These are phyloP conservation scores for Engraulis encrasicolus DNA, from an alignment of 2,113 vertebrate species.

Conservation along the genomic window DNA sequence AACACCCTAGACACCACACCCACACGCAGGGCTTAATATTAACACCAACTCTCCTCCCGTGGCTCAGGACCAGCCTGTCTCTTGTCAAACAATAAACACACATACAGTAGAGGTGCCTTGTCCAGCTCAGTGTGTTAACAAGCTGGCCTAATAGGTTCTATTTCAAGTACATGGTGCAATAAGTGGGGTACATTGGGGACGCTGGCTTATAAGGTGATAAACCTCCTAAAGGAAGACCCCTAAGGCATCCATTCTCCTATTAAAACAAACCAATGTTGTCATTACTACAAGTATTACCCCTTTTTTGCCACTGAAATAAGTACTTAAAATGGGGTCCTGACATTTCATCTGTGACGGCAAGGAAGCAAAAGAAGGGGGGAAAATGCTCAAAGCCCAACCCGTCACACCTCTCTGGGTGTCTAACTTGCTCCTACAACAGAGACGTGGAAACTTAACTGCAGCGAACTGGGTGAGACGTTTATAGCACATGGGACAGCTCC, in stretches of 20 bases:
- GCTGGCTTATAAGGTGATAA: neutral
- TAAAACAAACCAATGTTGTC: no score
- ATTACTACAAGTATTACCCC: no score
- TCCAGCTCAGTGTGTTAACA: neutral
- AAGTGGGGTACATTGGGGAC: no score
- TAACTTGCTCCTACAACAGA: neutral
- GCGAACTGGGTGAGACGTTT: neutral
- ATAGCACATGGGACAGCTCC: neutral
- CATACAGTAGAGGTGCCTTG: neutral
- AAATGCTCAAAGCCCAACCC: no score
- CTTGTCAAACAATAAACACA: neutral
- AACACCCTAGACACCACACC: neutral
- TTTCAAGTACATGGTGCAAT: no score
- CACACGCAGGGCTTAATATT: neutral
- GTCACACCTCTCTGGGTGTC: neutral
- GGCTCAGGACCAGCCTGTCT: neutral
- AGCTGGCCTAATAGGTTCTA: no score
- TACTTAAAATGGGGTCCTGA: no score
- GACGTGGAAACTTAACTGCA: neutral
- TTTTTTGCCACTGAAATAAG: no score
- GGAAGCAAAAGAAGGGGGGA: no score
- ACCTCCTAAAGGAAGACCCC: no score
- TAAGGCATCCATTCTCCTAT: no score
- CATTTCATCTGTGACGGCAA: no score
- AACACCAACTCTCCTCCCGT: neutral